Base-by-base conservation (phyloP, 1,140 invertebrate species). In the Lasaia peninsularis region DNA sequence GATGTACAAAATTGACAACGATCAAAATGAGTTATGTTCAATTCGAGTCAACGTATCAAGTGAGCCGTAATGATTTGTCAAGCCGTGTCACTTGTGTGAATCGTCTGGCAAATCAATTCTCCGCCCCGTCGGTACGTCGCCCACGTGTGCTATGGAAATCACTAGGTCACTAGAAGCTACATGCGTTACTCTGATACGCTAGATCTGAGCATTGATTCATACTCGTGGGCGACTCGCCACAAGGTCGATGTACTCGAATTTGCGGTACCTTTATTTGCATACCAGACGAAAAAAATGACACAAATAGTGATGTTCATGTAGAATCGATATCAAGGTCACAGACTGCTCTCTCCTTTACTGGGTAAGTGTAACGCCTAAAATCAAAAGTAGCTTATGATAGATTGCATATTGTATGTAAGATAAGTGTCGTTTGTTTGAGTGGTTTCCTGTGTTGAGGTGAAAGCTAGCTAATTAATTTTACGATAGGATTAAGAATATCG, bases 281-380 rank as follows among this genome's bases (percentile, higher is more conserved):
- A 85, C 71, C 75, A 74, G 71, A 80, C 69, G 55, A 79, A 87
- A 87, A 85, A 86, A 88, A 74, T 84, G 80, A 80, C 84, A 82
- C 75, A 62, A 65, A 78, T 78, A 75, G 71, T 62, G 65, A 60
- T 64, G 67, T 77, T 71, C 69, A 70, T 70, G 67, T 77, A 71
- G 71, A 83, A 85, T 74, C 66, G 65, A 74, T 81, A 88, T 85
- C 85, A 88, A 88, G 85, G 85, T 63, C 78, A 82, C 52, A 67
- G 72, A 63, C 71, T 74, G 70, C 82, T 86, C 82, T 88, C 80
- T 76, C 79, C 79, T 69, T 85, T 83, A 88, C 71, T 88, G 65
- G 85, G 85, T 88, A 83, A 88, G 82, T 88, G 75, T 88, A 88
- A 86, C 85, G 78, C 75, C 78, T 78, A 78, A 84, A 86, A 83